Percentiles rank a stretch among this genome's conserved stretches.
phyloP scores from a whole-genome alignment of 2,888 invertebrate genomes.

The Andrena haemorrhoa region DNA sequence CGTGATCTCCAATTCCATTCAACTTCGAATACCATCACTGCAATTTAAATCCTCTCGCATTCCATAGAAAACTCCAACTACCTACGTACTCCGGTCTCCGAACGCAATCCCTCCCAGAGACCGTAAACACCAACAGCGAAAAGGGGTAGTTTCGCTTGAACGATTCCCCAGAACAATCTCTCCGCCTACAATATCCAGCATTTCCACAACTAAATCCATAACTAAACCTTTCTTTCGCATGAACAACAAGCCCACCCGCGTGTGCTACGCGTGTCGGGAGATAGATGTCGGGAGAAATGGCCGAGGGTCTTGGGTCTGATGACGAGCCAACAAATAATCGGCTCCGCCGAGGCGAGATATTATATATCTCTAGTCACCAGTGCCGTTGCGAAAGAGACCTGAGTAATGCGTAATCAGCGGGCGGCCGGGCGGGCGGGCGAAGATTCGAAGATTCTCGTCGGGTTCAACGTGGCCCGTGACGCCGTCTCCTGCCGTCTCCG shows the following conservation, averaged over 20 bases:
- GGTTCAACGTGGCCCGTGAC: constrained; percentile 48
- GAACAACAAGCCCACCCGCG: not conserved
- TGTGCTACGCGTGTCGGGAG: not conserved
- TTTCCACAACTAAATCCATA: no score
- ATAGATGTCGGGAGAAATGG: constrained; percentile 5
- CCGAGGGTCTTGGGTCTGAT: constrained; percentile 8
- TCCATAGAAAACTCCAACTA: no score
- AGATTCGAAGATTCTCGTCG: constrained; percentile 29
- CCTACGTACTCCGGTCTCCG: no score
- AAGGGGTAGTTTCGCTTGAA: no score
- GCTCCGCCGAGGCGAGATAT: not conserved
- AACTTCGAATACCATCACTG: no score
- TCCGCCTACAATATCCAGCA: no score
- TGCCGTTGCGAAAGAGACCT: constrained; percentile 54
- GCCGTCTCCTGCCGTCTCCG: constrained; percentile 18
- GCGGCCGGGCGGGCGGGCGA: constrained; percentile 30
- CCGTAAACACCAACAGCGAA: no score
- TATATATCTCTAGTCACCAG: constrained; percentile 62
- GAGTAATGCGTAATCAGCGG: constrained; percentile 54
- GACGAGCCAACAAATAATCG: constrained; percentile 32
- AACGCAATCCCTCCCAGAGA: no score
- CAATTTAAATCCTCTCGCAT: no score
- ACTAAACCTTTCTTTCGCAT: no score
- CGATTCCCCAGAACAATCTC: no score
- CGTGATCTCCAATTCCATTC: no score